Base-by-base conservation (phyloP, 1,140 invertebrate genomes). In the Neuroterus valhalla region DNA sequence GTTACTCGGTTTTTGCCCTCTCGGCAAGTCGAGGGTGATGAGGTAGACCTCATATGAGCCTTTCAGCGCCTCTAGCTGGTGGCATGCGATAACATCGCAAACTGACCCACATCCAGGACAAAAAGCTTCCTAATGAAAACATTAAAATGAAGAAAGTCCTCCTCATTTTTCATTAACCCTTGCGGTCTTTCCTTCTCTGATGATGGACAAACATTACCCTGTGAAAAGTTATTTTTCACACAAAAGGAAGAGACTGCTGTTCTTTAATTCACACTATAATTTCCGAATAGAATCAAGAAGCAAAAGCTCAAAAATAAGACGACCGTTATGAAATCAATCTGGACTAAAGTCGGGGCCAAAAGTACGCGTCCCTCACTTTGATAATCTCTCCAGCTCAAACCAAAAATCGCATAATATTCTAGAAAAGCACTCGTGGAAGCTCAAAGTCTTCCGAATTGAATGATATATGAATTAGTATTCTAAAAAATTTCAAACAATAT, bases 41-140 rank as follows among this genome's bases (percentile, higher is more conserved):
- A 62, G 55, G 55, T 26, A 62, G 26, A 62, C 43, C 55, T 38
- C 52, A 52, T 55, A 52, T 46, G 62, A 38, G 31, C 4, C 71
- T n/a, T 66, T 72, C 43, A 67, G 62, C 17, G 71, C 38, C 43
- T 26, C 62, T 66, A 38, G 68, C 68, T 31, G 68, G 68, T 70
- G 68, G 71, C 70, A 45, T 38, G 38, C 71, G 55, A 72, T 70
- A 72, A 44, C 71, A 77, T 77, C 72, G 44, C 72, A 71, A 74
- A 69, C 76, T 75, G 76, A 75, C 72, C 76, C 70, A 75, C 70
- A 78, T 75, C 55, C 66, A 15, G 44, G 55, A 42, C 69, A 69
- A 74, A 72, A 45, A 67, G 70, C 72, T 72, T 55, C 70, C 76
- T 78, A 75, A 78, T 78, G 76, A 78, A 74, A 78, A 68, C 77